Evolutionary conservation across 23 tunicate species (phyloP), one percentile per base, ranked within the genome.

Genomic region (Ascidia mentula): DNA sequence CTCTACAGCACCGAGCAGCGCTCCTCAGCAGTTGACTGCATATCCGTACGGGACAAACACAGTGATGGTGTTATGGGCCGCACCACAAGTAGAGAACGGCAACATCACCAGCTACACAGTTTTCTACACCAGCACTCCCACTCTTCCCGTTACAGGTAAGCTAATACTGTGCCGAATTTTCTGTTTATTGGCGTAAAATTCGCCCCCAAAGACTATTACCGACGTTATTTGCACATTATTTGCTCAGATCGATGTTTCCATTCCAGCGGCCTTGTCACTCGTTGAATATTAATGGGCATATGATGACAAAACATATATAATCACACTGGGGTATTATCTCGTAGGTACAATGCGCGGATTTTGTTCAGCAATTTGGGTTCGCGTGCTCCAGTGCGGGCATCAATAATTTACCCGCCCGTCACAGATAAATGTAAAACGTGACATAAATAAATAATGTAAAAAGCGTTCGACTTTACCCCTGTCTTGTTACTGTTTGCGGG

Each of bases 101-200:
- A 34, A 15, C 12, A 92, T 92, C 36, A 77, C 88, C 0, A 28
- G 35, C 18, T 87, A 79, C 75, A 87, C 73, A 6, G 81, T 92
- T 36, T 92, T 87, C 85, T 87, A 92, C 59, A 92, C 92, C 71
- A 87, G 85, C 73, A 38, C 59, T 33, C 82, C 92, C 5, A 59
- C 40, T 8, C 69, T 82, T 4, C 89, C 94, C 30, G 65, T 83
- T 26, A 24, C 32, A 83, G 94, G 94, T 89, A 40, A 75, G 37
- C 18, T n/a, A n/a, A n/a, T n/a, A n/a, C n/a, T n/a, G n/a, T n/a
- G n/a, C n/a, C n/a, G n/a, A n/a, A n/a, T n/a, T n/a, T n/a, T n/a
- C n/a, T n/a, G n/a, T n/a, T n/a, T n/a, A n/a, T n/a, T n/a, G n/a
- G n/a, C n/a, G n/a, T n/a, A n/a, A n/a, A n/a, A n/a, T n/a, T n/a